These are phyloP conservation scores for Corythornis madagascariensis DNA, from an alignment of 2,113 vertebrate genomes.

Conservation along the genomic window DNA sequence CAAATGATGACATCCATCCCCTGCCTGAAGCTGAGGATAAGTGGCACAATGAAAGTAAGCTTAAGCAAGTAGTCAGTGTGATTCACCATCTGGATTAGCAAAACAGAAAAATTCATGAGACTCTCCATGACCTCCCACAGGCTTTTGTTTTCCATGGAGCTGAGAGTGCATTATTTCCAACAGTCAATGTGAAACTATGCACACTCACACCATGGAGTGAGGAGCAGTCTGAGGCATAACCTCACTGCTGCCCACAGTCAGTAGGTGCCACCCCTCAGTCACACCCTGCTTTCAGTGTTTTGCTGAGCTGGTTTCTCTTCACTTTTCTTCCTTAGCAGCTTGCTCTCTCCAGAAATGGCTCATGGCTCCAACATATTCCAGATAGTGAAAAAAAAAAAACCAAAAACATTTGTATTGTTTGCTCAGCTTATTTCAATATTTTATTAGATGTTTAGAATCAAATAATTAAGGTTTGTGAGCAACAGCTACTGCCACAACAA, in stretches of 20 bases:
- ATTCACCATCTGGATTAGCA: not conserved
- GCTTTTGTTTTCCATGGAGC: conserved; percentile 34
- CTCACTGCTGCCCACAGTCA: not conserved
- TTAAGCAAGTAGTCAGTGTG: conserved; percentile 7
- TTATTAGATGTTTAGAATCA: not conserved
- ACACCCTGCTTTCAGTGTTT: not conserved
- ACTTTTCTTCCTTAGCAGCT: not conserved
- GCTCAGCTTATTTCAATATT: not conserved
- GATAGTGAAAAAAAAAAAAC: not conserved
- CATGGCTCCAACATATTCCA: not conserved
- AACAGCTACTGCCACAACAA: not conserved
- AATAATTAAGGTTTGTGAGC: not conserved
- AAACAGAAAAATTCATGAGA: not conserved
- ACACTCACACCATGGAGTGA: not conserved
- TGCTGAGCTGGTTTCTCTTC: not conserved
- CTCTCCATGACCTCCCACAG: not conserved
- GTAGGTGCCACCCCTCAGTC: not conserved
- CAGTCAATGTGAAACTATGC: not conserved
- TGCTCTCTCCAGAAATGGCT: not conserved
- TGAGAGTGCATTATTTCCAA: conserved; percentile 29
- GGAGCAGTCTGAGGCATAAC: not conserved
- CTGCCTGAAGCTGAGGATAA: conserved; percentile 15
- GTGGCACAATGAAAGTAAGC: conserved; percentile 16
- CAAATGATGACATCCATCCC: not conserved
- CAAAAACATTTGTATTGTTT: not conserved